Base-by-base conservation (phyloP, 2,888 invertebrate genomes). In the Metopia argyrocephala region DNA sequence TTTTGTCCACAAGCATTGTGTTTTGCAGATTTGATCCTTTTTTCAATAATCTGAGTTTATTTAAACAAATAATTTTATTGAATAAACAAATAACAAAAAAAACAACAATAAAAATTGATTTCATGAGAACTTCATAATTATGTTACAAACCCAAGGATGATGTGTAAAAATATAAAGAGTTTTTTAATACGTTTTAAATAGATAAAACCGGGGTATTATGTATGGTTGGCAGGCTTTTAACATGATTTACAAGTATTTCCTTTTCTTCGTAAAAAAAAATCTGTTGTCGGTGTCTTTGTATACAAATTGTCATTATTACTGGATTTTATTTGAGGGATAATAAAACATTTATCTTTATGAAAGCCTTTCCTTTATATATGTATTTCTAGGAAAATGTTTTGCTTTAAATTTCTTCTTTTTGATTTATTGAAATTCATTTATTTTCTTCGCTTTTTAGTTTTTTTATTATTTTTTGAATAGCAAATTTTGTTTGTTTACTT, bases 401-500 rank as follows among this genome's bases (percentile, higher is more conserved):
- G 50, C 18, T 61, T 28, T 23, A 0, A 27, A 48, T 73, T 62
- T 68, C 9, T 15, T 0, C 23, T 38, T 21, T 20, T 27, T 12
- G 56, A 45, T 9, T 45, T 65, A 28, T 65, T 12, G 15, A 62
- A 75, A 71, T 12, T 28, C 52, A 61, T 79, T 25, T 20, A n/a
- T 28, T 28, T 66, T 66, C 52, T 81, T 68, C 52, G 54, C n/a
- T 20, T 6, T 48, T 62, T 28, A 6, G 27, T 48, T n/a, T 46
- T 64, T 61, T 59, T 31, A 31, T 31, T 28, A 73, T 65, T 7
- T 56, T 27, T 27, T 52, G n/a, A n/a, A n/a, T n/a, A n/a, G n/a
- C 20, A 21, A 59, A n/a, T 54, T 54, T 27, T 46, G 62, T 69
- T 57, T 76, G n/a, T 52, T 65, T 61, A 69, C 80, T 91, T 91